Percentiles rank a stretch among this genome's conserved stretches.
phyloP scores from a whole-genome alignment of 2,888 invertebrate species.

The Heliconius erato region DNA sequence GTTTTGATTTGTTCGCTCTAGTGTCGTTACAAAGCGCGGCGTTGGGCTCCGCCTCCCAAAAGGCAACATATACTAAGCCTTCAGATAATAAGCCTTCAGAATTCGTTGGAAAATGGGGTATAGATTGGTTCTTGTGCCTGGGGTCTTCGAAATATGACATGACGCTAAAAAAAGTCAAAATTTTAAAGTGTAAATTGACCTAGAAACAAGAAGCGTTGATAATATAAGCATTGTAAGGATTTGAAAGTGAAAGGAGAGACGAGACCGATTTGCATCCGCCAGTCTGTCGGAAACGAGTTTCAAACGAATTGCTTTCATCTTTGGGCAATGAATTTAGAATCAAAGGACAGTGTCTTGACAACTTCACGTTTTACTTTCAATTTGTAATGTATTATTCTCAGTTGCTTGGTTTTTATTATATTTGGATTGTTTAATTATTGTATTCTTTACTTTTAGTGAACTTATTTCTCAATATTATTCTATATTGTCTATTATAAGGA shows the following conservation, averaged over 20 bases:
- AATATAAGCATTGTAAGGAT: slow-evolving; percentile 56
- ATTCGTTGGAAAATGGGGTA: too few relatives aligned
- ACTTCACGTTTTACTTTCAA: slow-evolving; percentile 46
- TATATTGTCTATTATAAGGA: too few relatives aligned
- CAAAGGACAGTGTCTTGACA: slow-evolving; percentile 58
- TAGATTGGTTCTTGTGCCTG: too few relatives aligned
- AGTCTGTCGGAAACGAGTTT: slow-evolving; percentile 57
- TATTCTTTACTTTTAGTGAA: not conserved
- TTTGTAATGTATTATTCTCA: slow-evolving; percentile 31
- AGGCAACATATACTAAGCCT: too few relatives aligned
- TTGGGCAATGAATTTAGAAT: slow-evolving; percentile 55
- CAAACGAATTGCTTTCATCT: slow-evolving; percentile 59
- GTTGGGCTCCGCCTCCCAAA: too few relatives aligned
- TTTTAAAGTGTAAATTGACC: slow-evolving; percentile 51
- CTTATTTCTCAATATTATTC: too few relatives aligned
- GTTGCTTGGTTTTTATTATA: not conserved
- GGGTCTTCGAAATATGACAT: too few relatives aligned
- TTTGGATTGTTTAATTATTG: too few relatives aligned
- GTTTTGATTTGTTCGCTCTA: too few relatives aligned
- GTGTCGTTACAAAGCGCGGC: too few relatives aligned
- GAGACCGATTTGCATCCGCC: slow-evolving; percentile 60
- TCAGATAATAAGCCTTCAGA: too few relatives aligned
- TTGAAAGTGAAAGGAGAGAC: slow-evolving; percentile 70
- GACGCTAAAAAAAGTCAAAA: slow-evolving; percentile 11
- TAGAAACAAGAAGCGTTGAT: slow-evolving; percentile 54